phyloP scores from a whole-genome alignment of 1,140 invertebrate genomes.

The Magallana ariakensis region DNA sequence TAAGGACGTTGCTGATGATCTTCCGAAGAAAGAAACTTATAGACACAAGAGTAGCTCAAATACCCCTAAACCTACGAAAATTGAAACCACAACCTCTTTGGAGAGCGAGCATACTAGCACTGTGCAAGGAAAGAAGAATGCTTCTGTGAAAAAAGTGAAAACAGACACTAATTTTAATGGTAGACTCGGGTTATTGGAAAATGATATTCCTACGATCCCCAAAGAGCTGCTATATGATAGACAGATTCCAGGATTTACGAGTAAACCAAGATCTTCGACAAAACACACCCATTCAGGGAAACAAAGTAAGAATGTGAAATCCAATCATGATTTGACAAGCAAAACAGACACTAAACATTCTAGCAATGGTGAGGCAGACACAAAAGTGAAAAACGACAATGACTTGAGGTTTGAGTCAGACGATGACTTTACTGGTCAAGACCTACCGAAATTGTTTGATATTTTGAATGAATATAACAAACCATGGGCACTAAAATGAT shows the following conservation, averaged over 20 bases:
- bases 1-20: too few relatives aligned
- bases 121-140: not conserved
- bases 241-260: not conserved
- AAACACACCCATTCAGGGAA: not conserved
- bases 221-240: not conserved
- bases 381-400: not conserved
- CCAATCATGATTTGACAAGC: not conserved
- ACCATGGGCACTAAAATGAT: not conserved
- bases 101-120: not conserved
- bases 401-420: conserved; percentile 8
- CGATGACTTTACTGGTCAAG: not conserved
- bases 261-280: not conserved
- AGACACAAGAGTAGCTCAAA: not conserved
- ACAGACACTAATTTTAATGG: not conserved
- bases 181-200: not conserved
- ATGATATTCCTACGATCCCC: not conserved
- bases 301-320: not conserved
- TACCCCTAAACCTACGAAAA: not conserved
- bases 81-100: not conserved
- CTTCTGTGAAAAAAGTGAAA: not conserved
- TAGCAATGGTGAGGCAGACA: not conserved
- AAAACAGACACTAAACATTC: not conserved
- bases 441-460: not conserved
- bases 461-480: conserved; percentile 25
- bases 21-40: too few relatives aligned